Conservation (phyloP, 1,140 invertebrate species). For the Drosophila mauritiana region DNA sequence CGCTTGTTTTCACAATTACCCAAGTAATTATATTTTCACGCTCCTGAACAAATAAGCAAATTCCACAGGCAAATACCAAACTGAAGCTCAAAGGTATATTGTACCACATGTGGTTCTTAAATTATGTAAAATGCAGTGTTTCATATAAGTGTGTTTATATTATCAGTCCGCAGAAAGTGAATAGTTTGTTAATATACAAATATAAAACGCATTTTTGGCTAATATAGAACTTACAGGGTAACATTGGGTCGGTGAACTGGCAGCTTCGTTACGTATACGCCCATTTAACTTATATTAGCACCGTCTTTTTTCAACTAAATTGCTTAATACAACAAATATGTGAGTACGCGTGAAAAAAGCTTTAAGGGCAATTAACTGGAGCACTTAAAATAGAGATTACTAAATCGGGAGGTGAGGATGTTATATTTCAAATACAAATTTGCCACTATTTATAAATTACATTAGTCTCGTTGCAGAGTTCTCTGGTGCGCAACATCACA, state of each 20-base stretch:
- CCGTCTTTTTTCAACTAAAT: conserved; percentile 28
- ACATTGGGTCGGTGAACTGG: not conserved
- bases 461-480: not conserved
- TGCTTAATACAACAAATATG: conserved; percentile 28
- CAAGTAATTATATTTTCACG: conserved; percentile 54
- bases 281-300: conserved; percentile 25
- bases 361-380: conserved; percentile 21
- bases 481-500: not conserved
- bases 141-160: too few relatives aligned
- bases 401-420: conserved; percentile 1
- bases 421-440: not conserved
- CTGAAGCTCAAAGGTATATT: not conserved
- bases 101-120: too few relatives aligned
- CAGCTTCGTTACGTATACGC: not conserved
- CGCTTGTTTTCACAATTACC: conserved; percentile 33
- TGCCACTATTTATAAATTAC: not conserved
- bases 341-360: conserved; percentile 19
- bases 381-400: conserved; percentile 11
- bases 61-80: conserved; percentile 18
- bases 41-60: conserved; percentile 39
- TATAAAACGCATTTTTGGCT: too few relatives aligned
- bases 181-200: too few relatives aligned
- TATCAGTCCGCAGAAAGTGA: too few relatives aligned
- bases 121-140: too few relatives aligned
- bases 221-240: not conserved